A percentile compares a stretch with the other conserved stretches of the same genome.
These are phyloP conservation scores for Malurus melanocephalus DNA, from an alignment of 2,113 vertebrate species.

Conservation along the genomic window DNA sequence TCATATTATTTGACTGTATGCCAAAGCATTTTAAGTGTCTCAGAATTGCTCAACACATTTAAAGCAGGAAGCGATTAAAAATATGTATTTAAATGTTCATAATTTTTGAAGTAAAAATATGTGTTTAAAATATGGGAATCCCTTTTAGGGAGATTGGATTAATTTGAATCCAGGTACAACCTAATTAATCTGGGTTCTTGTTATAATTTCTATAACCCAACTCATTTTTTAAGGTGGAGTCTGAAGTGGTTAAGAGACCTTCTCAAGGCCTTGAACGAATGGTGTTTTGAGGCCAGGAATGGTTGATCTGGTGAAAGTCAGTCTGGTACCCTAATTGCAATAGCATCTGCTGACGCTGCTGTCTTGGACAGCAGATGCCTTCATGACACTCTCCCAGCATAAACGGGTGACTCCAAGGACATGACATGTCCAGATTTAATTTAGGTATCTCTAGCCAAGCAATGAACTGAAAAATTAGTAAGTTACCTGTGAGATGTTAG, in stretches of 20 bases:
- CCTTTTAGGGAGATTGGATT: not conserved
- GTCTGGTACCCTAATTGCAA: not conserved
- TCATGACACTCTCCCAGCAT: not conserved
- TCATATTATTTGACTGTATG: not conserved
- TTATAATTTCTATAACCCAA: not conserved
- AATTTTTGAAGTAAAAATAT: not conserved
- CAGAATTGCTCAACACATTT: not conserved
- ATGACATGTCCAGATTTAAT: not conserved
- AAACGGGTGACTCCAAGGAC: not conserved
- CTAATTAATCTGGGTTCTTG: not conserved
- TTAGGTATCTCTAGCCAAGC: not conserved
- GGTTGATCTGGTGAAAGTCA: not conserved
- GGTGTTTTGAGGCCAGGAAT: not conserved
- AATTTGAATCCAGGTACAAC: not conserved
- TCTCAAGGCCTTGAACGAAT: not conserved
- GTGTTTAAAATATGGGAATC: not conserved
- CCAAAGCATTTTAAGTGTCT: not conserved
- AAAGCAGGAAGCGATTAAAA: not conserved
- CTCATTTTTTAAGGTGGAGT: not conserved
- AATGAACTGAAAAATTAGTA: constrained; percentile 8
- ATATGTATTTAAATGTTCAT: not conserved
- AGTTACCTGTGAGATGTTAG: not conserved
- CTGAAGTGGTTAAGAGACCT: not conserved
- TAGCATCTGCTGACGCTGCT: not conserved
- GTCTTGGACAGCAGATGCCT: not conserved